Base-by-base conservation (phyloP, 1,140 invertebrate genomes). In the Apocrypta bakeri region DNA sequence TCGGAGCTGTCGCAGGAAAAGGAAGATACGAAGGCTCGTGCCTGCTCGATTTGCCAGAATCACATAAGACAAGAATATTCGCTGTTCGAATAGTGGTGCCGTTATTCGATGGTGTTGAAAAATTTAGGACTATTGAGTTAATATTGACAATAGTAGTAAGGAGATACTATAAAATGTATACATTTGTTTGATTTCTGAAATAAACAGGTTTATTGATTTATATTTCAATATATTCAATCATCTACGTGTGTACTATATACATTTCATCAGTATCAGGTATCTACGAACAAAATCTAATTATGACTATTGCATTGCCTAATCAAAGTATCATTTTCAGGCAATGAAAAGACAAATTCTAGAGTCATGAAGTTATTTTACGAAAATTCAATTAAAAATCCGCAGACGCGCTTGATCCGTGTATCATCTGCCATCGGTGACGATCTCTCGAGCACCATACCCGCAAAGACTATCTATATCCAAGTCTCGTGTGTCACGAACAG, bases 351-450 rank as follows among this genome's bases (percentile, higher is more conserved):
- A 37, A 9, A n/a, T n/a, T n/a, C n/a, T 37, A 9, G 33, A 37
- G 33, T 37, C 33, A 21, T n/a, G 3, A 56, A 56, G 1, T 0
- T 4, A 56, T 56, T 56, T n/a, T 6, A 56, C 48, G 48, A 56
- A 72, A 72, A 72, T 72, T n/a, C 33, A 72, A 72, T 72, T 72
- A 72, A 72, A 72, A 72, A 72, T 37, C 69, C 24, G 31, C 31
- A 71, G 24, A 71, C 69, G 69, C 69, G 27, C 27, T n/a, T 31
- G 29, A 71, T 24, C 27, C 31, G 33, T 71, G 9, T 71, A 29
- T 40, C 31, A 33, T 71, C 69, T 11, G 69, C 27, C 69, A 71
- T 33, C 33, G 14, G 21, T 31, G 69, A 68, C 25, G 25, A 31
- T 68, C 25, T 31, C 25, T 31, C 64, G 64, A 68, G 64, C 24